A percentile compares a stretch with the other conserved stretches of the same genome.
phyloP scores from a whole-genome alignment of 2,888 invertebrate genomes.

The Aspidapion aeneum region DNA sequence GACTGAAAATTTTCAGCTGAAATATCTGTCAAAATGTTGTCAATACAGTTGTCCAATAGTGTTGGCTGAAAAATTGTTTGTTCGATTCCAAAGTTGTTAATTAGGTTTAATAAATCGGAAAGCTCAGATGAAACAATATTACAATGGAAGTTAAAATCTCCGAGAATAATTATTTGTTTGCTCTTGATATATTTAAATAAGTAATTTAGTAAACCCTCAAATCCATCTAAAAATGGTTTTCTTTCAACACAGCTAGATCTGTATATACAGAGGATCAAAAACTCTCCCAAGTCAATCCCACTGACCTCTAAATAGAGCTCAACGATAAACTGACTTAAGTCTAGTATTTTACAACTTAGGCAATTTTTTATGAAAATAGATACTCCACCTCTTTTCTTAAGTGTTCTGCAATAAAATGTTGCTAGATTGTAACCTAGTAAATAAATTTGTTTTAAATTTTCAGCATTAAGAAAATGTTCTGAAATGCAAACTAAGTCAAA shows the following conservation, averaged over 20 bases:
- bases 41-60: background rate
- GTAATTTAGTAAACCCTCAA: background rate
- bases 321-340: background rate
- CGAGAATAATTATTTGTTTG: too few species aligned
- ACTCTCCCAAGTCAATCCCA: background rate
- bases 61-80: too few species aligned
- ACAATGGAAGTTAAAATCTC: too few species aligned
- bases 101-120: too few species aligned
- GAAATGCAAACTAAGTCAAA: background rate
- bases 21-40: background rate
- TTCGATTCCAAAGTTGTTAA: too few species aligned
- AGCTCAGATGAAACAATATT: too few species aligned
- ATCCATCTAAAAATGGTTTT: background rate
- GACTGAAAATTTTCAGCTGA: background rate
- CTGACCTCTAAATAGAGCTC: background rate
- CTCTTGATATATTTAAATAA: too few species aligned
- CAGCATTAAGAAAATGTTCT: too few species aligned
- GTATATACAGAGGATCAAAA: background rate
- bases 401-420: slow-evolving; percentile 4
- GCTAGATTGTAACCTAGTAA: background rate
- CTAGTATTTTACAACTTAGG: background rate
- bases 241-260: background rate
- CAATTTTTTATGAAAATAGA: slow-evolving; percentile 8
- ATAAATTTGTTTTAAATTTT: background rate
- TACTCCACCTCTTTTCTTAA: slow-evolving; percentile 9